Conservation (phyloP, 2,797 vertebrate species). For the Oreortyx pictus region DNA sequence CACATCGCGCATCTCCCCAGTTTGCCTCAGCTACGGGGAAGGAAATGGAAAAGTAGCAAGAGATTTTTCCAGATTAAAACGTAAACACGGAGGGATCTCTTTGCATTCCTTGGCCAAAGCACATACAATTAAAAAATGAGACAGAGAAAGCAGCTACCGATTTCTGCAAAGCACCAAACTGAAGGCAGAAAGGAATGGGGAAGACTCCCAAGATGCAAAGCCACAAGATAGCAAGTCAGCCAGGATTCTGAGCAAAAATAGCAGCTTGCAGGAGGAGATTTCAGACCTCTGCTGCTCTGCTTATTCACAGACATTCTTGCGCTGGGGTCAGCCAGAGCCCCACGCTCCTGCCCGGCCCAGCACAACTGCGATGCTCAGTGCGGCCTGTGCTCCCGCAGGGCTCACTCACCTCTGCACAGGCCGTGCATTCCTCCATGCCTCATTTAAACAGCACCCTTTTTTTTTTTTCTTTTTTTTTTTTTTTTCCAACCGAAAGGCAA, state of each 20-base stretch:
- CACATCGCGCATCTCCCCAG: neutral
- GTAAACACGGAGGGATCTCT: neutral
- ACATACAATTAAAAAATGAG: neutral
- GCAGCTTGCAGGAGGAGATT: neutral
- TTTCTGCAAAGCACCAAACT: neutral
- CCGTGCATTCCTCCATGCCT: constrained; percentile 35
- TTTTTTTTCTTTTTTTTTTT: neutral
- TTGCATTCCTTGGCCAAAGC: neutral
- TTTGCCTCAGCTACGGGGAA: neutral
- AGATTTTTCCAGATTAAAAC: neutral
- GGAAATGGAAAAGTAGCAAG: neutral
- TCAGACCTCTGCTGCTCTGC: neutral
- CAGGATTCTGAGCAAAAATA: neutral
- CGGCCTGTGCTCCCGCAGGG: neutral
- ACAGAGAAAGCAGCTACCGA: neutral
- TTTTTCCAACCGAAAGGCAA: constrained; percentile 8
- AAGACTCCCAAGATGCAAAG: neutral
- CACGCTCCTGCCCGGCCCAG: neutral
- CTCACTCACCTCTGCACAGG: constrained; percentile 67
- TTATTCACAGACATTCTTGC: neutral
- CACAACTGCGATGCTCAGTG: neutral
- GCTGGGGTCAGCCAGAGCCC: neutral
- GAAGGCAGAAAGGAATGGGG: neutral
- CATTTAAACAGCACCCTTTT: neutral
- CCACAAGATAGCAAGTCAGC: neutral